phyloP scores from a whole-genome alignment of 2,797 vertebrate genomes.

The Tokudaia muenninki region DNA sequence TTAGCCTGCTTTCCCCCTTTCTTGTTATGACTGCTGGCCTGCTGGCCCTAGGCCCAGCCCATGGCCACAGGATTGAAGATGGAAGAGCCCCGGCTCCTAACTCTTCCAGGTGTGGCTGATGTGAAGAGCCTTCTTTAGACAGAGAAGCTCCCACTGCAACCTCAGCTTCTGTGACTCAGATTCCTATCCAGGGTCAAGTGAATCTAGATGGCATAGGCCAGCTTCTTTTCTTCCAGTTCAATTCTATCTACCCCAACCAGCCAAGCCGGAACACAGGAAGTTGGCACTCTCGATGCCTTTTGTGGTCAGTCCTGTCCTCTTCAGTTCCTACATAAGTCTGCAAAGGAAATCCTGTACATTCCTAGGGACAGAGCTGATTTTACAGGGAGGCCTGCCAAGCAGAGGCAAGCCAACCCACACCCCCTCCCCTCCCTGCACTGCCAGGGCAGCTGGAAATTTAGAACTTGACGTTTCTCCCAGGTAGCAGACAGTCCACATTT shows the following conservation, averaged over 20 bases:
- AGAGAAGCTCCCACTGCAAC: neutral
- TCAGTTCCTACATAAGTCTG: constrained; percentile 58
- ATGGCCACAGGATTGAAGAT: neutral
- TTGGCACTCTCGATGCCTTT: constrained; percentile 47
- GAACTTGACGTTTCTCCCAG: constrained; percentile 49
- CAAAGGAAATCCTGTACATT: constrained; percentile 77
- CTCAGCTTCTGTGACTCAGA: constrained; percentile 1
- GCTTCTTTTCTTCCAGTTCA: neutral
- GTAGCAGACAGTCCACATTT: neutral
- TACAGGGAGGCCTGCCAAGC: constrained; percentile 26
- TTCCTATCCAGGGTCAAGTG: constrained; percentile 27
- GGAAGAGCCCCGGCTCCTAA: neutral
- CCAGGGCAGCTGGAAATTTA: constrained; percentile 15
- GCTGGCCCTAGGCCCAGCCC: neutral
- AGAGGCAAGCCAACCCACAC: constrained; percentile 17
- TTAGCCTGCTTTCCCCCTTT: neutral
- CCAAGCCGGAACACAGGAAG: constrained; percentile 51
- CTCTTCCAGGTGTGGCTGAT: neutral
- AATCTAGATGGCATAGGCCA: neutral
- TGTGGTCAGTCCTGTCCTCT: constrained; percentile 56
- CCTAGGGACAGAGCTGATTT: constrained; percentile 62
- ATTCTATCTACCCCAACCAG: constrained; percentile 12
- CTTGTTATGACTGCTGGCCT: neutral
- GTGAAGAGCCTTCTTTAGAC: neutral
- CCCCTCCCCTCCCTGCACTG: neutral